Base-by-base conservation (phyloP, 2,113 vertebrate genomes). In the Probosciger aterrimus region DNA sequence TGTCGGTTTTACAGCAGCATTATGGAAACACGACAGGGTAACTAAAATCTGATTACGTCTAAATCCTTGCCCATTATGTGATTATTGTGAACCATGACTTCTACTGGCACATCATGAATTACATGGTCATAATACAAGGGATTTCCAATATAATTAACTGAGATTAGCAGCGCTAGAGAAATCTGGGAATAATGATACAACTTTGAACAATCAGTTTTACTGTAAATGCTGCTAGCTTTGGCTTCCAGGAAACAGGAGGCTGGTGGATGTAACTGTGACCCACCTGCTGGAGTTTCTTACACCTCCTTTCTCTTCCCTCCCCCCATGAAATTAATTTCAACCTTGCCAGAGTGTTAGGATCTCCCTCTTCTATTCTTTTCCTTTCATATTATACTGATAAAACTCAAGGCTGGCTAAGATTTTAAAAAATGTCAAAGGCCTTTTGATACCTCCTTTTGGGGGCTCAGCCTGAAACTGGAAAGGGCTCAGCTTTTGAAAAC, bases 91-190 rank as follows among this genome's bases (percentile, higher is more conserved):
- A 94, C 96, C 96, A 95, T 96, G 96, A 96, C 95, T 96, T 96
- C 92, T 87, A 31, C 95, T 93, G 94, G 96, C 91, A 95, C 94
- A 96, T 94, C 96, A 97, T 97, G 95, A 97, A 97, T 97, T 97
- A 90, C 89, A 89, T 70, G 86, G 95, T 96, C 95, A 97, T 95
- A 95, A 97, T 95, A 89, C 83, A 89, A 95, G 89, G 95, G 97
- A 96, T 97, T 97, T 97, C 93, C 97, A 96, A 92, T 96, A 95
- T 97, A 97, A 97, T 97, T 97, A 97, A 92, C 96, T 75, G 94
- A 96, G 93, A 96, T 97, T 97, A 97, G 94, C 91, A 97, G 96
- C 88, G 88, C 78, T 95, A 67, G 59, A 96, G 95, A 96, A 97
- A 97, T 96, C 96, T 95, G 97, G 97, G 94, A 93, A 96, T 95